Evolutionary conservation across 2,888 invertebrate species (phyloP), one percentile per base, ranked within the genome.

Genomic region (Tetragonisca angustula): DNA sequence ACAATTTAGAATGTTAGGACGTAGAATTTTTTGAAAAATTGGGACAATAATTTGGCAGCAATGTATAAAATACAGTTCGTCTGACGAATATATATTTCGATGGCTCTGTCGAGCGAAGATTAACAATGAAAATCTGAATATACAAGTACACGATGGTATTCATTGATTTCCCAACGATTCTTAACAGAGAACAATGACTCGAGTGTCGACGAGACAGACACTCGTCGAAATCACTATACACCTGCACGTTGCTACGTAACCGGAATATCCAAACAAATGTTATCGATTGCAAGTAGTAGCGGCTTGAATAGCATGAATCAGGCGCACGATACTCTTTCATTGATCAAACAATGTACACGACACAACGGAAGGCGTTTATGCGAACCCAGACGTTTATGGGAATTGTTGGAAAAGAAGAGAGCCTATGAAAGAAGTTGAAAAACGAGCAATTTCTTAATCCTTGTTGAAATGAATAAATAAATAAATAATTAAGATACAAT

Each of bases 231-330:
- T 74, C 77, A n/a, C 74, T 64, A 71, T 59, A 59, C 59, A 73
- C 77, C 76, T 78, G 69, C 61, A 79, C 76, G 90, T 93, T 93
- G 93, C 93, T 92, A 92, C 81, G 93, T 79, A 91, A 93, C 93
- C 85, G 62, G 86, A 87, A 87, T 87, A 89, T 89, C 90, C 92
- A 92, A 93, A 93, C 93, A 93, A 92, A 92, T 91, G 91, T 88
- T 93, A 93, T 93, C 91, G 93, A 93, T 92, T 86, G 84, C 83
- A 54, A 83, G 84, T 79, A 78, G 70, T 79, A 67, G 50, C 61
- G 67, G 75, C 69, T 85, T 62, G 72, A 85, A 67, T 61, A 71
- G 78, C 61, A 64, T 71, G 77, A 86, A 77, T 80, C 85, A 77
- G 72, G 54, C 72, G 79, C 85, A 65, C 89, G 71, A 79, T 85